Percentiles rank a stretch among this genome's conserved stretches.
These are phyloP conservation scores for Brachionus manjavacas DNA, from an alignment of 1,140 invertebrate species.

Conservation along the genomic window DNA sequence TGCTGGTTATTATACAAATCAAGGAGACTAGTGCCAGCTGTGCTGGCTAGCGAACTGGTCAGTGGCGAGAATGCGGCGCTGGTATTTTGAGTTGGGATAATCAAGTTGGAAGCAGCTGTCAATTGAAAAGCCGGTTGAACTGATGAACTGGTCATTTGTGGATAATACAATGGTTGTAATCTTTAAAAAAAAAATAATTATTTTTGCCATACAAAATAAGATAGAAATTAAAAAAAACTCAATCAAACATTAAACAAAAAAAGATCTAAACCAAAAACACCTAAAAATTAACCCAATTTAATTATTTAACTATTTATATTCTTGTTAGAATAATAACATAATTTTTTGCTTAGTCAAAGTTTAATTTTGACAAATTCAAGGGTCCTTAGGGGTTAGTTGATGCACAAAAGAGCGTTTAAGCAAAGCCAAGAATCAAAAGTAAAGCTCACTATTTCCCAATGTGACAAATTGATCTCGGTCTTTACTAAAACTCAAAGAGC, in stretches of 20 bases:
- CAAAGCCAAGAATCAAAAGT: not conserved
- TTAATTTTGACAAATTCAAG: not conserved
- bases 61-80: not conserved
- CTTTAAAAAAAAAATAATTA: not conserved
- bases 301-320: not conserved
- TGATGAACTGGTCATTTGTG: not conserved
- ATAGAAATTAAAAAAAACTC: not conserved
- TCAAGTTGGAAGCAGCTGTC: not conserved
- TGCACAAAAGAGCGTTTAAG: not conserved
- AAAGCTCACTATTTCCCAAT: not conserved
- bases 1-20: not conserved
- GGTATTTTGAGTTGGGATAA: not conserved
- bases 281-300: not conserved
- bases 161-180: not conserved
- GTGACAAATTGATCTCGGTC: not conserved
- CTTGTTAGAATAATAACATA: not conserved
- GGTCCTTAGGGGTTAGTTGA: not conserved
- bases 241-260: not conserved
- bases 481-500: not conserved
- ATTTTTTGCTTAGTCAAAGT: not conserved
- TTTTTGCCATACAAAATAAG: not conserved
- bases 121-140: not conserved
- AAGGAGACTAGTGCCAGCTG: not conserved
- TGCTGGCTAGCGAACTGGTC: not conserved
- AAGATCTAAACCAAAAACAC: not conserved